phyloP scores from a whole-genome alignment of 1,140 invertebrate species.

The Rhyzopertha dominica region DNA sequence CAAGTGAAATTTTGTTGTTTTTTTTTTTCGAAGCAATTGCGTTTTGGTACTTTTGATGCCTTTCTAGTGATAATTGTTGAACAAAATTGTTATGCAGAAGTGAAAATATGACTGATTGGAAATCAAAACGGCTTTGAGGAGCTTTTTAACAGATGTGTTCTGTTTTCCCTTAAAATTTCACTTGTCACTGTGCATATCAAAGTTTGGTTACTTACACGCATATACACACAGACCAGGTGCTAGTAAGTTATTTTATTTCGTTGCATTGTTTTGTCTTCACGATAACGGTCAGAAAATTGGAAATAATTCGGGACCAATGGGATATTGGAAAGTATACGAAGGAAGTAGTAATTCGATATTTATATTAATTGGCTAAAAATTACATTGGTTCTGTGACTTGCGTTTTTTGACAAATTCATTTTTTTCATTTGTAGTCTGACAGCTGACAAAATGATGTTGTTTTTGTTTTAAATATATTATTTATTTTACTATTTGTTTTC shows the following conservation, averaged over 20 bases:
- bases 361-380: slow-evolving; percentile 6
- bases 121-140: no score
- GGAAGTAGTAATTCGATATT: slow-evolving; percentile 20
- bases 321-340: slow-evolving; percentile 22
- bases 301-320: slow-evolving; percentile 24
- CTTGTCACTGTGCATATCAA: slow-evolving; percentile 18
- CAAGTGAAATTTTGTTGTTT: no score
- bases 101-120: no score
- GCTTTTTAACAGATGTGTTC: no score
- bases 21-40: no score
- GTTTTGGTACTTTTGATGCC: no score
- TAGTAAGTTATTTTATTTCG: no score
- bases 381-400: slow-evolving; percentile 12
- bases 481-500: slow-evolving; percentile 38
- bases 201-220: slow-evolving; percentile 26
- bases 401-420: slow-evolving; percentile 10
- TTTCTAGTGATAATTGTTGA: no score
- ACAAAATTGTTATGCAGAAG: no score
- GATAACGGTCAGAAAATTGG: slow-evolving; percentile 15
- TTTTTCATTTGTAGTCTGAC: neutral
- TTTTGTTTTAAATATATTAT: slow-evolving; percentile 41
- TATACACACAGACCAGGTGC: no score
- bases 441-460: slow-evolving; percentile 30
- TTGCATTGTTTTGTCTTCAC: slow-evolving; percentile 14
- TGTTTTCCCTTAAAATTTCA: no score